A percentile compares a stretch with the other conserved stretches of the same genome.
Conservation (phyloP, 2,888 invertebrate genomes). For the Nomada hirtipes region DNA sequence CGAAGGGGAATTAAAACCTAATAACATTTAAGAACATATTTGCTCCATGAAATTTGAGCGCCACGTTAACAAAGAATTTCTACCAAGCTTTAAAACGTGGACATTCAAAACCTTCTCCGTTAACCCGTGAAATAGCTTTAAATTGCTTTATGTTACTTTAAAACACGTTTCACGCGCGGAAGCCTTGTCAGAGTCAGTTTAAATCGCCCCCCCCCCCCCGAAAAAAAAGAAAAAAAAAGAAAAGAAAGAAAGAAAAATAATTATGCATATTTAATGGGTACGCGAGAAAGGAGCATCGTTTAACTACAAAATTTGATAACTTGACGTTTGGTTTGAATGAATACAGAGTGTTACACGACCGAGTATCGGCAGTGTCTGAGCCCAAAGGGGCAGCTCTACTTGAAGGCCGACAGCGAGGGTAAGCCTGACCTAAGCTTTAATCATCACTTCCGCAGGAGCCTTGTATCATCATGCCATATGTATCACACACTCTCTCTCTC, state of each 20-base stretch:
- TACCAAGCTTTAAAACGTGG: no score
- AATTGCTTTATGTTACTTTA: not conserved
- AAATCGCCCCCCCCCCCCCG: not conserved
- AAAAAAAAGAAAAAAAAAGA: not conserved
- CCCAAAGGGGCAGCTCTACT: conserved; percentile 92
- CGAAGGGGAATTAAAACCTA: not conserved
- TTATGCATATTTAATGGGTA: conserved; percentile 9
- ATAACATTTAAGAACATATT: no score
- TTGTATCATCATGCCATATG: conserved; percentile 77
- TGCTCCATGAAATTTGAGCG: no score
- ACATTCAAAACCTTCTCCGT: not conserved
- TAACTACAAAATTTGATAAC: conserved; percentile 61
- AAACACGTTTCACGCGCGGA: not conserved
- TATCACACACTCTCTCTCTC: conserved; percentile 41
- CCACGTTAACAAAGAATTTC: no score
- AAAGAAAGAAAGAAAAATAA: not conserved
- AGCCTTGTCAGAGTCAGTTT: not conserved
- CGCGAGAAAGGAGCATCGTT: conserved; percentile 47
- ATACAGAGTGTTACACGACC: conserved; percentile 86
- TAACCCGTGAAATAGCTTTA: no score
- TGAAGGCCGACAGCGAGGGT: conserved; percentile 94
- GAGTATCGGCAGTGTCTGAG: conserved; percentile 92
- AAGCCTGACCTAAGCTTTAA: conserved; percentile 86
- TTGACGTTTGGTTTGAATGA: conserved; percentile 80
- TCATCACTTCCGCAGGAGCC: conserved; percentile 82